Base-by-base conservation (phyloP, 1,140 invertebrate genomes). In the Drosophila varians region DNA sequence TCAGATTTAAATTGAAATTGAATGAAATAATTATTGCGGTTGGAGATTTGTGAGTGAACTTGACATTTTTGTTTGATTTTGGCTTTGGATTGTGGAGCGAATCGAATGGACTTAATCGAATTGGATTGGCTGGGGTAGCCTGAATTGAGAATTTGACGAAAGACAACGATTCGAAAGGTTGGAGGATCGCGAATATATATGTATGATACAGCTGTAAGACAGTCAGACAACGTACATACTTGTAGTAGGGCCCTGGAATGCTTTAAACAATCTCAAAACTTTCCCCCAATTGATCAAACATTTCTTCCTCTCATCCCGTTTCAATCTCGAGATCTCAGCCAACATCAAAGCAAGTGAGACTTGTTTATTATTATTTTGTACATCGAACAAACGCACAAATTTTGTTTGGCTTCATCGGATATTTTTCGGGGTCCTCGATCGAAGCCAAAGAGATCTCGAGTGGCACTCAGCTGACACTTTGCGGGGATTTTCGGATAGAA, bases 381-480 rank as follows among this genome's bases (percentile, higher is more conserved):
- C 60, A 60, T 47, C 58, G 46, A 65, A 66, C 58, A 66, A 66
- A 66, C 62, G 62, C 62, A 66, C 60, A 66, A 65, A 66, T 66
- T 66, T 66, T 65, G 62, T 66, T 66, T 66, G 58, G 58, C 42
- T 42, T 34, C 3, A 14, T 51, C 54, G 21, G 51, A 54, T 54
- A 26, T 14, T 26, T 45, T 45, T 66, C 16, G 47, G 61, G 38
- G 46, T 38, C 26, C 64, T 66, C 47, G 60, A 66, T 66, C 38
- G 60, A 43, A 47, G 12, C 60, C 46, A 18, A 65, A 71, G 38
- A 48, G 66, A 64, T 57, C 34, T 74, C 71, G 69, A 86, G 80
- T 86, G 80, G 82, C 80, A 86, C 80, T 86, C 76, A 86, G 77
- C 80, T 87, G 82, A 86, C 82, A 86, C 80, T 86, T 84, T 76